These are phyloP conservation scores for Cephus cinctus DNA, from an alignment of 1,140 invertebrate species.

Conservation along the genomic window DNA sequence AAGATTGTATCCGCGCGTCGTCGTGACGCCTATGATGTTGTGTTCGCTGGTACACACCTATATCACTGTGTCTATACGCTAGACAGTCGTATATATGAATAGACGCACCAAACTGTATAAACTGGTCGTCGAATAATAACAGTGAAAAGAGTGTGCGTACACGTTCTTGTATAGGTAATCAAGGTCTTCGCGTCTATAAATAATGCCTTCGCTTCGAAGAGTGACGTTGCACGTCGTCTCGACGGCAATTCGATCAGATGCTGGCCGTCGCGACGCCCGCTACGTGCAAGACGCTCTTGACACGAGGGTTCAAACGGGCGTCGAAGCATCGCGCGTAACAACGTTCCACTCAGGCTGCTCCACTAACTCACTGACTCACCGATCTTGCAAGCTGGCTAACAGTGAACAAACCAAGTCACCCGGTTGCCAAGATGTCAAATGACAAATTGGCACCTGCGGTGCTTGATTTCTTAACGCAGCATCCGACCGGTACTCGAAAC, in stretches of 20 bases:
- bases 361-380: constrained; percentile 25
- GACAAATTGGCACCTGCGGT: no score
- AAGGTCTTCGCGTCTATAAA: constrained; percentile 47
- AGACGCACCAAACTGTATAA: neutral
- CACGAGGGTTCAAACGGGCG: constrained; percentile 11
- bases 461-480: no score
- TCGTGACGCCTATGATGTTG: no score
- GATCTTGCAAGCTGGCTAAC: no score
- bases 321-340: neutral
- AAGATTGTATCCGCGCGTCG: no score
- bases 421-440: no score
- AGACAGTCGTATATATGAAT: neutral
- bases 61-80: neutral
- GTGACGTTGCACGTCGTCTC: constrained; percentile 20
- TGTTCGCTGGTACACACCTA: no score
- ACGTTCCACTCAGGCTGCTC: constrained; percentile 7
- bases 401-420: no score
- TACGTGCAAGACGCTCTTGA: no score
- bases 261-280: constrained; percentile 10
- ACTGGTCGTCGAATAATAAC: constrained; percentile 3
- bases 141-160: no score
- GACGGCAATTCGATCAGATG: no score
- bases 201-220: constrained; percentile 36
- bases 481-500: no score
- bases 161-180: constrained; percentile 30